Evolutionary conservation across 2,888 invertebrate species (phyloP), one percentile per base, ranked within the genome.

Genomic region (Alloplasta piceator): DNA sequence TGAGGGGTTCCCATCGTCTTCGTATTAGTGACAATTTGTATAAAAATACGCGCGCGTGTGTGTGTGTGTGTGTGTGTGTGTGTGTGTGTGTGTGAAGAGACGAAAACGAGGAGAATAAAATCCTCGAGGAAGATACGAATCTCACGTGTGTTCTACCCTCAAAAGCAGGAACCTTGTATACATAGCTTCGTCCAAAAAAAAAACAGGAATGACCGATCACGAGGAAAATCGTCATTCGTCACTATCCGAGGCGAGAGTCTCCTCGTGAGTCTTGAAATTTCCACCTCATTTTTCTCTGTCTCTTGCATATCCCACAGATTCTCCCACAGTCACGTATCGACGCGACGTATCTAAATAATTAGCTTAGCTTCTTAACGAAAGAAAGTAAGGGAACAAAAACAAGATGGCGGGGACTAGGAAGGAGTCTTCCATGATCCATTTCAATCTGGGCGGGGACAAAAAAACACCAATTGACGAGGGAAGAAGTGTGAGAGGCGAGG

Each of bases 111-210:
- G 68, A 80, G 73, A 77, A 80, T 73, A 58, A 80, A 80, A 73
- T 73, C 73, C 64, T 77, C 73, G 73, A 9, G 76, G 70, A 70
- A 68, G 78, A 83, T 83, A 80, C 61, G 72, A 80, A 76, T 77
- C 78, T 76, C 68, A 76, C 75, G 76, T 75, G 68, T 61, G 67
- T 78, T 64, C 14, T 55, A 55, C 43, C 63, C 71, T 39, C 72
- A 38, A 67, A 60, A n/a, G n/a, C 64, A 12, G 52, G 43, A 39
- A 39, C 68, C 46, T 70, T 38, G 26, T 36, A 26, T 26, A 26
- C 26, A 26, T 26, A 26, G 26, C 26, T 26, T 26, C 1, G 26
- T 26, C 26, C 26, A 26, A 26, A 26, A 26, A 26, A 26, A 61
- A 63, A 71, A 61, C 66, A 58, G 46, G n/a, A 56, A 5, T 6